phyloP scores from a whole-genome alignment of 2,888 invertebrate species.

The Netelia fuscicornis region DNA sequence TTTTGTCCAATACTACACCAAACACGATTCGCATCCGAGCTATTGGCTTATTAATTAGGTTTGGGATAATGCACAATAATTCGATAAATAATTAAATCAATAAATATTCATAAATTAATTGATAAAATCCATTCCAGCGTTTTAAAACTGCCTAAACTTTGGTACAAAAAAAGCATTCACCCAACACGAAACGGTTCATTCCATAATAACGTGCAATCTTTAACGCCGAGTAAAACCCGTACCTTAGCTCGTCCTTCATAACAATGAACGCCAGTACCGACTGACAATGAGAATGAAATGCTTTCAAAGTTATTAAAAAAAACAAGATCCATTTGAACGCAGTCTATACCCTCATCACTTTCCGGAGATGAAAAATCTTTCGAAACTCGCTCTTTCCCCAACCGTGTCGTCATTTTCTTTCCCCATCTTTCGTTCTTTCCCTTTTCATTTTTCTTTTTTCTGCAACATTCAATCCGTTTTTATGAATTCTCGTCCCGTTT shows the following conservation, averaged over 20 bases:
- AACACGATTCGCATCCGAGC: too few relatives aligned
- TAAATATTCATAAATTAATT: too few relatives aligned
- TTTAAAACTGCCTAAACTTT: too few relatives aligned
- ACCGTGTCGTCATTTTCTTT: conserved; percentile 17
- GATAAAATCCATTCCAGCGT: too few relatives aligned
- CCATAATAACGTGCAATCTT: too few relatives aligned
- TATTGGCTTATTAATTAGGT: too few relatives aligned
- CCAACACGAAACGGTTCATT: too few relatives aligned
- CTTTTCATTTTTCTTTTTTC: not conserved
- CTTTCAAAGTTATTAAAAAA: conserved; percentile 77
- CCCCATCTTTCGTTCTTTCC: not conserved
- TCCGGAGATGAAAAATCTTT: conserved; percentile 38
- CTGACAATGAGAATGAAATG: conserved; percentile 44
- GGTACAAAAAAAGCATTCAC: too few relatives aligned
- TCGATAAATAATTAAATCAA: too few relatives aligned
- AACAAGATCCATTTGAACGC: conserved; percentile 74
- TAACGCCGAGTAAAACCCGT: too few relatives aligned
- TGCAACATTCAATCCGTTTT: not conserved
- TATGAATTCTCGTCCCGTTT: not conserved
- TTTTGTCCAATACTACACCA: too few relatives aligned
- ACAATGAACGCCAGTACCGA: not conserved
- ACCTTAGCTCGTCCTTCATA: not conserved
- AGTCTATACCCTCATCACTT: conserved; percentile 50
- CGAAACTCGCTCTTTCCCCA: conserved; percentile 22
- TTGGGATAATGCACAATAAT: too few relatives aligned